These are phyloP conservation scores for Apodemia mormo DNA, from an alignment of 2,888 invertebrate species.

Conservation along the genomic window DNA sequence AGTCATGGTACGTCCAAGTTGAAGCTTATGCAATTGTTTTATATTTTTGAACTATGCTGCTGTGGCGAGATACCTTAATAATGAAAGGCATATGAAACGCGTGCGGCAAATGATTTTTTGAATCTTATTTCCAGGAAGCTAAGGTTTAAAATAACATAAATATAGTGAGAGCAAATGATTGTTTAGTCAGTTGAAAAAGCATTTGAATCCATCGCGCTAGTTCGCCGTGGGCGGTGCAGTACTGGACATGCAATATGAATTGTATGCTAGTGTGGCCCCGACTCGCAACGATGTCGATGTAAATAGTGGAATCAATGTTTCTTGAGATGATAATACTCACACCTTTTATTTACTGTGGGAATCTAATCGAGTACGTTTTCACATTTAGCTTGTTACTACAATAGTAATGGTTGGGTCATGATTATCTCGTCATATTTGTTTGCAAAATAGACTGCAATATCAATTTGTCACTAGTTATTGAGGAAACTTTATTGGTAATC, in stretches of 20 bases:
- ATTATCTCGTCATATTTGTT: slow-evolving; percentile 35
- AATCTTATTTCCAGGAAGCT: background rate
- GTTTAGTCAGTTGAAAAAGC: slow-evolving; percentile 39
- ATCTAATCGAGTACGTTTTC: slow-evolving; percentile 41
- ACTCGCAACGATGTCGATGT: slow-evolving; percentile 47
- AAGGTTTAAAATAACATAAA: slow-evolving; percentile 32
- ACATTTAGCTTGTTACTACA: slow-evolving; percentile 37
- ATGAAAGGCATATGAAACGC: slow-evolving; percentile 23
- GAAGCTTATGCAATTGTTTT: slow-evolving; percentile 72
- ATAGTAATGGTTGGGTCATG: slow-evolving; percentile 28
- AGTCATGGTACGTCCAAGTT: slow-evolving; percentile 59
- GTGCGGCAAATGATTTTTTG: background rate
- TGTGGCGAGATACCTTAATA: slow-evolving; percentile 8
- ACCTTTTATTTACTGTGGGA: slow-evolving; percentile 53
- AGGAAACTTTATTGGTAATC: background rate
- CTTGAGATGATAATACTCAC: slow-evolving; percentile 50
- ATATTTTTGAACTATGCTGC: slow-evolving; percentile 63
- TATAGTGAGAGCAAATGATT: slow-evolving; percentile 23
- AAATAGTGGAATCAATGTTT: slow-evolving; percentile 52
- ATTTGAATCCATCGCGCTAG: slow-evolving; percentile 53
- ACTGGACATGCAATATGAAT: slow-evolving; percentile 75
- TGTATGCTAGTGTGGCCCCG: slow-evolving; percentile 54
- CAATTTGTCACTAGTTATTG: background rate
- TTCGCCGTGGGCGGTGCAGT: slow-evolving; percentile 71
- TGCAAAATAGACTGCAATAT: slow-evolving; percentile 21